Percentiles rank a stretch among this genome's conserved stretches.
Conservation (phyloP, 2,113 vertebrate genomes). For the Cichladusa arquata region DNA sequence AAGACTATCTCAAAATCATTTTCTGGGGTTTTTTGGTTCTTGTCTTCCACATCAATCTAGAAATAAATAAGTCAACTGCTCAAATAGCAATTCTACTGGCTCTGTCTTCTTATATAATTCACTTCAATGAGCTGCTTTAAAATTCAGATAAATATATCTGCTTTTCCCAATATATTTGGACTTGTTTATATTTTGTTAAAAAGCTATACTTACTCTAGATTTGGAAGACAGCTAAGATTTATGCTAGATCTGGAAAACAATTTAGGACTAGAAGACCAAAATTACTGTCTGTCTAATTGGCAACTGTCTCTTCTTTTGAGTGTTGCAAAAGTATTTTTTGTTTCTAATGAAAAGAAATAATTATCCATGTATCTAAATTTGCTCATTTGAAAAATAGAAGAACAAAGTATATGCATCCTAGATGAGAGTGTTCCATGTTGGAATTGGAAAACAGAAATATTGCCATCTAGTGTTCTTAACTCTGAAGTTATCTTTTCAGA, state of each 20-base stretch:
- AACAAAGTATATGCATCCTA: neutral
- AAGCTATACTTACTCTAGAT: neutral
- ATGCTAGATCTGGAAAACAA: neutral
- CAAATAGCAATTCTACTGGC: neutral
- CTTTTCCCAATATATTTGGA: neutral
- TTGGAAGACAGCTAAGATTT: neutral
- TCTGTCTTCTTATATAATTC: neutral
- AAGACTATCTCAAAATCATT: neutral
- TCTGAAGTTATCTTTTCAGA: neutral
- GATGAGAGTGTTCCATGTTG: neutral
- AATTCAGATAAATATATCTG: neutral
- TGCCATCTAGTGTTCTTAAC: constrained; percentile 72
- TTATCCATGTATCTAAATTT: neutral
- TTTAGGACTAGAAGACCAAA: neutral
- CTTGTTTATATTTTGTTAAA: neutral
- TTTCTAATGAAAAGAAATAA: neutral
- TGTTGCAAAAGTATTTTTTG: neutral
- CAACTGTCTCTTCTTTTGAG: neutral
- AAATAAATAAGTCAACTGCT: neutral
- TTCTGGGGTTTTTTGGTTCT: accelerated
- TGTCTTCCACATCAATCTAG: neutral
- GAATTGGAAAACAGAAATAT: constrained; percentile 32
- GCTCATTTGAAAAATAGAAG: neutral
- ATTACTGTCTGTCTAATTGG: neutral
- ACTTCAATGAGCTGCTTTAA: neutral